Evolutionary conservation across 2,113 vertebrate genomes (phyloP).

Genomic region (Takifugu bimaculatus): DNA sequence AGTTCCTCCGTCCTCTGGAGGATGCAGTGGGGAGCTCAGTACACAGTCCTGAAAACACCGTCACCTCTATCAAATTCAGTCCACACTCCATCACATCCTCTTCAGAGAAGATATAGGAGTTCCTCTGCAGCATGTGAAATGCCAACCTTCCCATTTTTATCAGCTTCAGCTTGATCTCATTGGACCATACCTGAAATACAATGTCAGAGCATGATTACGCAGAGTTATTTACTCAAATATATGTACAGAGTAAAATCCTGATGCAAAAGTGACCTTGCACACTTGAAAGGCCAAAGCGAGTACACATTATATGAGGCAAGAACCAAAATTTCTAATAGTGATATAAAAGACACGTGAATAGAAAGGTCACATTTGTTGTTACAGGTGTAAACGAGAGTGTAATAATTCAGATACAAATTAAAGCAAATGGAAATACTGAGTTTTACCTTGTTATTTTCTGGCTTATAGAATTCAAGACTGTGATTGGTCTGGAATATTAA

Average conservation of each 20-base stretch:
- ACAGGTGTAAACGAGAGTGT: too few relatives aligned
- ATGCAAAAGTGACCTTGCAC: too few relatives aligned
- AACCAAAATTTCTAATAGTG: too few relatives aligned
- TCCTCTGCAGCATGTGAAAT: constrained; percentile 49
- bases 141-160: constrained; percentile 61
- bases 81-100: constrained; percentile 35
- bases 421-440: neutral
- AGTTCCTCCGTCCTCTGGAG: constrained; percentile 14
- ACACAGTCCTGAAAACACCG: constrained; percentile 53
- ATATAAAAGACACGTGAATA: too few relatives aligned
- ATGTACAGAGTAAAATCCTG: neutral
- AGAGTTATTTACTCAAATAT: too few relatives aligned
- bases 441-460: constrained; percentile 32
- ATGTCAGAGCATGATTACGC: too few relatives aligned
- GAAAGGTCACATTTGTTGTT: too few relatives aligned
- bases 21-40: constrained; percentile 44
- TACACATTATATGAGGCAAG: too few relatives aligned
- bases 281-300: too few relatives aligned
- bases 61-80: constrained; percentile 48
- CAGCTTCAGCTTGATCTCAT: constrained; percentile 27
- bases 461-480: constrained; percentile 59
- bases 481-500: constrained; percentile 66
- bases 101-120: constrained; percentile 48
- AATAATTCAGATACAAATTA: too few relatives aligned
- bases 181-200: constrained; percentile 47